Evolutionary conservation across 2,888 invertebrate species (phyloP).

Genomic region (Theristus sp.): DNA sequence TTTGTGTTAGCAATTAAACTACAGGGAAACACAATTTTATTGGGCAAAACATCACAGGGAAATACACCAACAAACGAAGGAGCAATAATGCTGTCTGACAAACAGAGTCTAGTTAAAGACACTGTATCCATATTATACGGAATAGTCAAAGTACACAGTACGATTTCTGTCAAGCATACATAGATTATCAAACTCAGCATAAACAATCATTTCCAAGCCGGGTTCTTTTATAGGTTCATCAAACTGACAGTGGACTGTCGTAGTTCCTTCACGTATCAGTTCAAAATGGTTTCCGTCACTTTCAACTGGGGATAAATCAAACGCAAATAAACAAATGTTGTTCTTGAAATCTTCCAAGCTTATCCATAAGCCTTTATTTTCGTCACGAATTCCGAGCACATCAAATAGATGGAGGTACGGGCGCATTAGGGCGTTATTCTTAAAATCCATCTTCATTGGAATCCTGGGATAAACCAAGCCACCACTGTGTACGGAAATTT

Average conservation of each 20-base stretch:
- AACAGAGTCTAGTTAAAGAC: no score
- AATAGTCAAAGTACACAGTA: slow-evolving; percentile 1
- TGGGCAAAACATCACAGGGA: neutral
- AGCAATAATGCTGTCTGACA: neutral
- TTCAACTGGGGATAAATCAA: neutral
- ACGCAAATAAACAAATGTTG: neutral
- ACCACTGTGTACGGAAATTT: neutral
- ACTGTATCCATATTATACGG: neutral
- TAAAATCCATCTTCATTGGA: neutral
- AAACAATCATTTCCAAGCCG: neutral
- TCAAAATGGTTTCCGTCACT: neutral
- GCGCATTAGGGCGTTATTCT: neutral
- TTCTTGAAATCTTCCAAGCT: neutral
- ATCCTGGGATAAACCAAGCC: neutral
- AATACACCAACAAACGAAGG: neutral
- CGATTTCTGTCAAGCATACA: neutral
- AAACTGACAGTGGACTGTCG: neutral
- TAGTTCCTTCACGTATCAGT: neutral
- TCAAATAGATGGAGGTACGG: neutral
- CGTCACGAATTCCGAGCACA: neutral
- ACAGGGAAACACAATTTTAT: neutral
- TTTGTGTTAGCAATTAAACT: neutral
- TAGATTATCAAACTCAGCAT: slow-evolving; percentile 2
- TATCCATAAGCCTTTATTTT: neutral
- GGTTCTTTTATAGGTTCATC: neutral